phyloP scores from a whole-genome alignment of 2,113 vertebrate species.

The Engraulis encrasicolus region DNA sequence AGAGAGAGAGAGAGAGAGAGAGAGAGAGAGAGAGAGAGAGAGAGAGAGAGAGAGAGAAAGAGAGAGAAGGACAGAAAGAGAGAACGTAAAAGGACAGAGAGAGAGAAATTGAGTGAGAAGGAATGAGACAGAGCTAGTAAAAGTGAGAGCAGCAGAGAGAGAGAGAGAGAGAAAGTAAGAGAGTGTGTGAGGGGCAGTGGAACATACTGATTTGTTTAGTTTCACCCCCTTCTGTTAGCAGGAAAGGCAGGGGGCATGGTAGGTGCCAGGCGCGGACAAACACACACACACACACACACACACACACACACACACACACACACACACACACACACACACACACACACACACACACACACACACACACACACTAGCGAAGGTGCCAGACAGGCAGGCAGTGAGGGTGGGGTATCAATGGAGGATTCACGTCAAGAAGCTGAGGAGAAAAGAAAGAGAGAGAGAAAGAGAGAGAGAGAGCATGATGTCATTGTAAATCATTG shows the following conservation, averaged over 20 bases:
- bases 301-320: too few relatives aligned
- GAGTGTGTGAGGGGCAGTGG: neutral
- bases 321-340: too few relatives aligned
- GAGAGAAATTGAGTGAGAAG: neutral
- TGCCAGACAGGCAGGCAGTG: neutral
- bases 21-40: neutral
- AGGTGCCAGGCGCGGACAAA: neutral
- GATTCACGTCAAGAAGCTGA: neutral
- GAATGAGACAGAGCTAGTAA: neutral
- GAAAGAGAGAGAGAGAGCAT: neutral
- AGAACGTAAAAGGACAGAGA: neutral
- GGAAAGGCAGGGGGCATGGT: neutral
- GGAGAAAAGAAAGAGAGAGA: neutral
- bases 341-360: too few relatives aligned
- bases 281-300: too few relatives aligned
- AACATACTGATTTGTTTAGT: constrained; percentile 4
- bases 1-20: neutral
- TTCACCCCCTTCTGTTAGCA: constrained; percentile 9
- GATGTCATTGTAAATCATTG: neutral
- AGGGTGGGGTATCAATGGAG: neutral
- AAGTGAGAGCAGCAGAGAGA: neutral
- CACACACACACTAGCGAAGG: neutral
- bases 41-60: neutral
- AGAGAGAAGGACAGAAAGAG: neutral
- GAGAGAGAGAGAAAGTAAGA: neutral